Conservation (phyloP, 2,888 invertebrate genomes). For the Cordilura impudica region DNA sequence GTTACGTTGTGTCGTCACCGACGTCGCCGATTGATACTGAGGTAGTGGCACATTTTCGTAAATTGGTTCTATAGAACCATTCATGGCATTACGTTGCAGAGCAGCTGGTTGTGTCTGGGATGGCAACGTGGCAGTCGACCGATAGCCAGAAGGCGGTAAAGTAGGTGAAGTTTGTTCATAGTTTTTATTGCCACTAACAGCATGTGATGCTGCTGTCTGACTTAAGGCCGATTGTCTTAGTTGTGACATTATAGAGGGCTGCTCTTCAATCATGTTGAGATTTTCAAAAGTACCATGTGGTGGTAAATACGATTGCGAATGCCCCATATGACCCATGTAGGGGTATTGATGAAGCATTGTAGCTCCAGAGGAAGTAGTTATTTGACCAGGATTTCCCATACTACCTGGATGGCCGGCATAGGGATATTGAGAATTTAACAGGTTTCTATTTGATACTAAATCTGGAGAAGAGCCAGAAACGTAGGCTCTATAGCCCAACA, state of each 20-base stretch:
- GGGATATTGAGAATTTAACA: conserved; percentile 78
- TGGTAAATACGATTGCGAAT: conserved; percentile 78
- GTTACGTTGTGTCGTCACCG: conserved; percentile 61
- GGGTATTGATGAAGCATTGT: conserved; percentile 72
- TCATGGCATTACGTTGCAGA: conserved; percentile 77
- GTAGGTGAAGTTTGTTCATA: conserved; percentile 70
- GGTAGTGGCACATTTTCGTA: conserved; percentile 89
- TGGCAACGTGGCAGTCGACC: conserved; percentile 78
- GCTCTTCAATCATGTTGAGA: conserved; percentile 80
- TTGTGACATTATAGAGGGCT: conserved; percentile 75
- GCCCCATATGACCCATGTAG: conserved; percentile 73
- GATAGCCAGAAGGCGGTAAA: conserved; percentile 78
- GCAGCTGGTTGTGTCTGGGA: conserved; percentile 75
- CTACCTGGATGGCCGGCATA: conserved; percentile 62
- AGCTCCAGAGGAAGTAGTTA: conserved; percentile 81
- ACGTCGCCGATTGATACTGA: conserved; percentile 71
- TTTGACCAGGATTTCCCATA: conserved; percentile 53
- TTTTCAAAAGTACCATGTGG: conserved; percentile 87
- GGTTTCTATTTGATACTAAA: conserved; percentile 85
- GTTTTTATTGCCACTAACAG: conserved; percentile 42
- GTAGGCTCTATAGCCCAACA: conserved; percentile 78
- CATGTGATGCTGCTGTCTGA: conserved; percentile 67
- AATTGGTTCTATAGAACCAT: conserved; percentile 85
- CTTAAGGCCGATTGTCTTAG: conserved; percentile 72
- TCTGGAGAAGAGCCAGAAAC: conserved; percentile 89